Evolutionary conservation across 2,797 vertebrate genomes (phyloP), one percentile per base, ranked within the genome.

Genomic region (Oreochromis grahami): DNA sequence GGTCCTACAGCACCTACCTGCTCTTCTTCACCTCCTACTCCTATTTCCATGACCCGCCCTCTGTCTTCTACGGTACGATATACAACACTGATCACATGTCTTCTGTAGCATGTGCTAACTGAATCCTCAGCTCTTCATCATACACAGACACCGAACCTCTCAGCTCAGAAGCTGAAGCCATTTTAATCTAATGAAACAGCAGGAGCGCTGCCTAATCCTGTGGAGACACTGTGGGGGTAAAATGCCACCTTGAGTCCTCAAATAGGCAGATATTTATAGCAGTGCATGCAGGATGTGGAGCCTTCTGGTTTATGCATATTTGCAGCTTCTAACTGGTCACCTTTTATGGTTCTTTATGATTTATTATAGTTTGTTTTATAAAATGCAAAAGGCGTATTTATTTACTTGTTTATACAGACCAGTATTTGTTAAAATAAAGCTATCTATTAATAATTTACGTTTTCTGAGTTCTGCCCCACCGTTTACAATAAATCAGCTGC

Each of bases 41-140:
- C 89, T 99, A 99, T 94, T 99, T 99, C 95, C 89, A 98, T 0
- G 96, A 99, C 93, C 98, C 98, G 0, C 96, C 98, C 0, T 98
- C 98, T 0, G 96, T 97, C 65, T 99, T 99, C 88, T 96, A 98
- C 0, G 97, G 98, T 99, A 97, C 94, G 94, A 85, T 51, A n/a
- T 52, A 55, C 34, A 72, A 38, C 76, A 65, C 11, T 58, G 29
- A 34, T 17, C 29, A 24, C 17, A 70, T 9, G 70, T 45, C 17
- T 74, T 50, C 43, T 19, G 43, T 29, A 48, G 68, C 26, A 43
- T 72, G 68, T 19, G 24, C 1, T 72, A 72, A 48, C 41, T 12
- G 24, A 72, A 48, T 29, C 41, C 41, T 72, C 26, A 29, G 24
- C 24, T 12, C 29, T 5, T 48, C 48, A n/a, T 60, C 24, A 1